Percentiles rank a stretch among this genome's conserved stretches.
These are phyloP conservation scores for Onychomys arenicola DNA, from an alignment of 2,797 vertebrate genomes.

Conservation along the genomic window DNA sequence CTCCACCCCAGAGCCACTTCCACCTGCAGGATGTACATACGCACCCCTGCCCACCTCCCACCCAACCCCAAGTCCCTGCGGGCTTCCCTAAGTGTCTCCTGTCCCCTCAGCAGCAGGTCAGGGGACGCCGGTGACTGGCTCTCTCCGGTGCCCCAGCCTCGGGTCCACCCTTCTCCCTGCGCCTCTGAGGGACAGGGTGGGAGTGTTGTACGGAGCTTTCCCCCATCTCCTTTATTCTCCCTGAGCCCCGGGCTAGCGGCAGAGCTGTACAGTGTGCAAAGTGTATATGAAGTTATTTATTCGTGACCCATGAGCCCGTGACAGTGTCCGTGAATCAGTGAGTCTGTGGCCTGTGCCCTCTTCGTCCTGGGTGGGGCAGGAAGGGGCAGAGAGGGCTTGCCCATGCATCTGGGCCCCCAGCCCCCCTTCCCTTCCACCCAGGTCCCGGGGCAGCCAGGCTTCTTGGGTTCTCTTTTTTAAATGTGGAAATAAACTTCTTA, in stretches of 20 bases:
- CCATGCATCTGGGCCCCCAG: neutral
- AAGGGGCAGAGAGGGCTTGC: conserved; percentile 20
- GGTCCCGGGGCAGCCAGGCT: conserved; percentile 75
- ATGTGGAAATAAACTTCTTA: conserved; percentile 98
- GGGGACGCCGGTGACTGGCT: neutral
- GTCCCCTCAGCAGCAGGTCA: neutral
- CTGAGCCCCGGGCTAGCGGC: neutral
- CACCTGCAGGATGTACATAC: conserved; percentile 30
- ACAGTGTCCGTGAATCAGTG: conserved; percentile 95
- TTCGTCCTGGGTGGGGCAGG: conserved; percentile 10
- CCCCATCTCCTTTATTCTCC: neutral
- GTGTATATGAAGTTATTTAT: conserved; percentile 97
- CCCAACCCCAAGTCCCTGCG: neutral
- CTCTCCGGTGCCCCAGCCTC: neutral
- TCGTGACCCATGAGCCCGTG: conserved; percentile 90
- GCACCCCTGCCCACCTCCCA: neutral
- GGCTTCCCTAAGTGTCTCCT: neutral
- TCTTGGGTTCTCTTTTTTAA: conserved; percentile 86
- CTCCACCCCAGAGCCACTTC: neutral
- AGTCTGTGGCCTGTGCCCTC: conserved; percentile 88
- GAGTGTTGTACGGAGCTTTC: neutral
- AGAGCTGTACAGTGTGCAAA: conserved; percentile 93
- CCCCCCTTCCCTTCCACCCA: neutral
- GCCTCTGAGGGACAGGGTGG: neutral
- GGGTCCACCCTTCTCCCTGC: neutral